These are phyloP conservation scores for Dendrocincla fuliginosa DNA, from an alignment of 2,797 vertebrate genomes.

Conservation along the genomic window DNA sequence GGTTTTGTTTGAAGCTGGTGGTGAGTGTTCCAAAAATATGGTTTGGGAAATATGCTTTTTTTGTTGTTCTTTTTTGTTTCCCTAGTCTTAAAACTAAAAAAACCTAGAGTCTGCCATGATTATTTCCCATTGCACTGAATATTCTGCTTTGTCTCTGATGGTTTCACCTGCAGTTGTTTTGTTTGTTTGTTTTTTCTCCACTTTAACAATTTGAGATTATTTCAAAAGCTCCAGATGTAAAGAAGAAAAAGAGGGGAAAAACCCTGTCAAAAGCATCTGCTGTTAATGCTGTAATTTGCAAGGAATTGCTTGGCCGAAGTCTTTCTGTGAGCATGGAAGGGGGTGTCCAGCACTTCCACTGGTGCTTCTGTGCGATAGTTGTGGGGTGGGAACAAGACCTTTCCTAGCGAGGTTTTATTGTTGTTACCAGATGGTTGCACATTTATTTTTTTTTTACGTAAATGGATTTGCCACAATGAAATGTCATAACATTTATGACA, in stretches of 20 bases:
- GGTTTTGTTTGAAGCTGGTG: constrained; percentile 49
- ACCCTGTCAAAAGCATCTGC: constrained; percentile 51
- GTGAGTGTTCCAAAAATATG: constrained; percentile 55
- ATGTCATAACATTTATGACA: constrained; percentile 99
- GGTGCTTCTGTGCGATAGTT: constrained; percentile 81
- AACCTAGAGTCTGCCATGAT: constrained; percentile 57
- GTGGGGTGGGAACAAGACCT: constrained; percentile 82
- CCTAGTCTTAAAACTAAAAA: constrained; percentile 47
- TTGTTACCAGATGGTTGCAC: constrained; percentile 90
- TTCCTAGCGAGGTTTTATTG: constrained; percentile 84
- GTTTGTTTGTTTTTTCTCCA: constrained; percentile 23
- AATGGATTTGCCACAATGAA: constrained; percentile 80
- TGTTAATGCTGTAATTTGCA: constrained; percentile 17
- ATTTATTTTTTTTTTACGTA: constrained; percentile 60
- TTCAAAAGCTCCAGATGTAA: constrained; percentile 79
- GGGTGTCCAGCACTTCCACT: constrained; percentile 73
- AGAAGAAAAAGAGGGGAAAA: constrained; percentile 17
- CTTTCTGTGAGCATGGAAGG: constrained; percentile 43
- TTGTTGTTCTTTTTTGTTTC: background rate
- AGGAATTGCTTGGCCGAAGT: constrained; percentile 61
- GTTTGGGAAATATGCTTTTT: constrained; percentile 35
- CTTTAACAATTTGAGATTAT: constrained; percentile 79
- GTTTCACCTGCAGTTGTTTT: constrained; percentile 78
- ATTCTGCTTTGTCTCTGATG: constrained; percentile 80
- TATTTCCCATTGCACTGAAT: constrained; percentile 90